These are phyloP conservation scores for Ectobius pallidus DNA, from an alignment of 2,888 invertebrate species.

Conservation along the genomic window DNA sequence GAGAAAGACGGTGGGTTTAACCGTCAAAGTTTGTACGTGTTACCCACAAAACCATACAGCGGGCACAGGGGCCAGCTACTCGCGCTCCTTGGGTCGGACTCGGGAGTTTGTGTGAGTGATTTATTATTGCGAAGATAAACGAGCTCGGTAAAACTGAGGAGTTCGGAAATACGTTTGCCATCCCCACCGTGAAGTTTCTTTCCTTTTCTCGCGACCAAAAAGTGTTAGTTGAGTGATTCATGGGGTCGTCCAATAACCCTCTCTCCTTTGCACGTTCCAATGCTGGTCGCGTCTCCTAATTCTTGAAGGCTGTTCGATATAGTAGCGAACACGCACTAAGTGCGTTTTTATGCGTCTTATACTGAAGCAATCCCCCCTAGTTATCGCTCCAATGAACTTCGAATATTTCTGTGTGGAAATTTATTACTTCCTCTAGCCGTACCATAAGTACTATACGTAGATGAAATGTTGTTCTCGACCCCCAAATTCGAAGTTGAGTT, in stretches of 20 bases:
- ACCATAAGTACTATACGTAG: too few species aligned
- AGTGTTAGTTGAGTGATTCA: conserved; percentile 6
- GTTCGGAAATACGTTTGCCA: conserved; percentile 9
- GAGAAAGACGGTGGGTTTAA: too few species aligned
- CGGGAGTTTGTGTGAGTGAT: neutral
- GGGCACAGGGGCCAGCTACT: neutral
- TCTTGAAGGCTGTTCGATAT: conserved; percentile 6
- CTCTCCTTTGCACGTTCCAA: neutral
- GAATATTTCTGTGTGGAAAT: too few species aligned
- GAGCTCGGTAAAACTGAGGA: conserved; percentile 16
- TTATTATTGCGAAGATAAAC: conserved; percentile 26
- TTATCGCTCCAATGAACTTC: too few species aligned
- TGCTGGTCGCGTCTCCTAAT: neutral
- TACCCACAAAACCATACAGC: neutral
- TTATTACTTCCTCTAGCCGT: too few species aligned
- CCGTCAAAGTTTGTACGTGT: neutral
- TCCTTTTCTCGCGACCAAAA: neutral
- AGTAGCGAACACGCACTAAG: neutral
- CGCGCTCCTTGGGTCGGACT: neutral
- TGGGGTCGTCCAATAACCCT: neutral
- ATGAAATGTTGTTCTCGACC: too few species aligned
- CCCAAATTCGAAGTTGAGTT: too few species aligned
- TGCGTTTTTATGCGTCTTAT: neutral
- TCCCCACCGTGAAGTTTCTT: neutral
- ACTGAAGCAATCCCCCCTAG: too few species aligned